Percentiles rank a stretch among this genome's conserved stretches.
Evolutionary conservation across 2,888 invertebrate genomes (phyloP).

Genomic region (Spodoptera littoralis): DNA sequence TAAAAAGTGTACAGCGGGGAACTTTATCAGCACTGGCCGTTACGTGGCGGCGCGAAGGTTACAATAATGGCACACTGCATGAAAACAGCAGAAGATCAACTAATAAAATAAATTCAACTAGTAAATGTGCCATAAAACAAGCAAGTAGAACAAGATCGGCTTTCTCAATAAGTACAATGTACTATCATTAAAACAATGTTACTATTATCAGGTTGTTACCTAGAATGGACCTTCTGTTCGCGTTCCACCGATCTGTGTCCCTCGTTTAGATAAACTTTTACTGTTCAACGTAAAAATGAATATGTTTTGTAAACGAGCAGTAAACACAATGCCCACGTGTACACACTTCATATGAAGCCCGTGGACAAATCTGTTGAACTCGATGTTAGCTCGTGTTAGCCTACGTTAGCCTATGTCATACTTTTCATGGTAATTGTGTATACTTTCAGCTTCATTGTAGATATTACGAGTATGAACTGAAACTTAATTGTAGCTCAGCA

Average conservation of each 20-base stretch:
- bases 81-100: constrained; percentile 29
- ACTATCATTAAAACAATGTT: too few relatives aligned
- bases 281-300: constrained; percentile 43
- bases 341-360: background rate
- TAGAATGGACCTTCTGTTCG: constrained; percentile 7
- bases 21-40: constrained; percentile 35
- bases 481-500: too few relatives aligned
- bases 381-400: too few relatives aligned
- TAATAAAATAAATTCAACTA: too few relatives aligned
- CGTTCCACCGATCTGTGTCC: constrained; percentile 3
- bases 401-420: too few relatives aligned
- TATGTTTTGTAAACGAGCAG: constrained; percentile 30
- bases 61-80: background rate
- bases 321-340: constrained; percentile 6
- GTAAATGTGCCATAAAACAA: background rate
- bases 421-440: too few relatives aligned
- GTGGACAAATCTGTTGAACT: constrained; percentile 3
- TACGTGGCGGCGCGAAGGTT: constrained; percentile 9
- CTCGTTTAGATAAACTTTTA: constrained; percentile 46
- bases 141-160: background rate
- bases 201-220: too few relatives aligned
- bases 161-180: background rate
- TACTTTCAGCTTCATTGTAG: too few relatives aligned
- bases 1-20: constrained; percentile 41
- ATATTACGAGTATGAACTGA: too few relatives aligned